Evolutionary conservation across 2,113 vertebrate species (phyloP).

Genomic region (Noctilio leporinus): DNA sequence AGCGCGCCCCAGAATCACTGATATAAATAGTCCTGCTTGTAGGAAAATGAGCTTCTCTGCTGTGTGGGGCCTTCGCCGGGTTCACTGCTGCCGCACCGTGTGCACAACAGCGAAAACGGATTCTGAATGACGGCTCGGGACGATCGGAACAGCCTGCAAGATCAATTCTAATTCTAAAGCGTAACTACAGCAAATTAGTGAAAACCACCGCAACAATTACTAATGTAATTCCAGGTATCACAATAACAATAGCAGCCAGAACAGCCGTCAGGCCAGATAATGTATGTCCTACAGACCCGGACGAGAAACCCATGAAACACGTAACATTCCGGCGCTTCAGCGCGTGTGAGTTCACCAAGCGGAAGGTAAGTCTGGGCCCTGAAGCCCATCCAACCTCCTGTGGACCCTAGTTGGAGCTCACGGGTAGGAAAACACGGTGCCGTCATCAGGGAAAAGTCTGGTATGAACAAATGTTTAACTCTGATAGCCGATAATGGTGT

Average conservation of each 20-base stretch:
- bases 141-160: not conserved
- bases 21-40: conserved; percentile 39
- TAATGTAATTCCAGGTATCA: not conserved
- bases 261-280: not conserved
- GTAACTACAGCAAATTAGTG: not conserved
- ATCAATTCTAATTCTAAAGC: conserved; percentile 30
- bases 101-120: not conserved
- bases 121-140: not conserved
- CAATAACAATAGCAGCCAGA: not conserved
- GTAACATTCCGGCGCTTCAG: not conserved
- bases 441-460: not conserved
- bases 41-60: conserved; percentile 41
- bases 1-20: conserved; percentile 16
- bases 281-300: not conserved
- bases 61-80: not conserved
- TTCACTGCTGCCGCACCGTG: not conserved
- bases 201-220: not conserved
- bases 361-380: not conserved
- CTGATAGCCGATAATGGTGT: not conserved
- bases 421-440: too few species aligned
- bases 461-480: not conserved
- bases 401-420: not conserved
- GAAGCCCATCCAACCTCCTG: not conserved
- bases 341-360: not conserved
- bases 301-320: not conserved